Conservation (phyloP, 2,113 vertebrate species). For the Phylloscopus trochilus region DNA sequence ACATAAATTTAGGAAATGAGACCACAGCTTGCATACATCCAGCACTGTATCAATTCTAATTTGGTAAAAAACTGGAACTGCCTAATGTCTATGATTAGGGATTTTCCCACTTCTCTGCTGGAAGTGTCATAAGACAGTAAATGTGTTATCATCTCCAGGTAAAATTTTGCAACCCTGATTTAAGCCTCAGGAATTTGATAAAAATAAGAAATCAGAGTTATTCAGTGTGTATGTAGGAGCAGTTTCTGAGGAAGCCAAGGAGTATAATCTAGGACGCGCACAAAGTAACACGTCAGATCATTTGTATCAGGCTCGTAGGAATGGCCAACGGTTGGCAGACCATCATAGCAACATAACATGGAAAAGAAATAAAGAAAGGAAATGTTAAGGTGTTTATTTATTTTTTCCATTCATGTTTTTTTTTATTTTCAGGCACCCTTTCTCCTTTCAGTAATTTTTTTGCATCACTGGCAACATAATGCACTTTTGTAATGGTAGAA, state of each 20-base stretch:
- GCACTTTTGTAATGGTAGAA: neutral
- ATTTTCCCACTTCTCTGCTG: neutral
- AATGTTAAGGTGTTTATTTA: fast-evolving
- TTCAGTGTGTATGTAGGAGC: neutral
- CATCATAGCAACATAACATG: fast-evolving
- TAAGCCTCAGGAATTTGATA: neutral
- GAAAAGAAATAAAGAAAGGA: neutral
- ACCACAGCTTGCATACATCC: neutral
- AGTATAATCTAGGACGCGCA: neutral
- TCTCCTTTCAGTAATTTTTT: neutral
- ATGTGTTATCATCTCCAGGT: neutral
- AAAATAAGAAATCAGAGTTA: neutral
- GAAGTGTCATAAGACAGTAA: neutral
- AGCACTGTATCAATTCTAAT: neutral
- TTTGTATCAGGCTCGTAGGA: neutral
- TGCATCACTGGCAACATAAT: neutral
- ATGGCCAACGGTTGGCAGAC: neutral
- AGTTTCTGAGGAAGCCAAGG: neutral
- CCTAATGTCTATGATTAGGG: neutral
- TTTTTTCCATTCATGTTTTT: neutral
- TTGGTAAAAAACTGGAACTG: neutral
- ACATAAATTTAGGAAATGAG: neutral
- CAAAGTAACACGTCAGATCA: neutral
- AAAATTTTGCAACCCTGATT: neutral
- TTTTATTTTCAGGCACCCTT: neutral